Percentiles rank a stretch among this genome's conserved stretches.
Conservation (phyloP, 2,888 invertebrate genomes). For the Aporophyla nigra region DNA sequence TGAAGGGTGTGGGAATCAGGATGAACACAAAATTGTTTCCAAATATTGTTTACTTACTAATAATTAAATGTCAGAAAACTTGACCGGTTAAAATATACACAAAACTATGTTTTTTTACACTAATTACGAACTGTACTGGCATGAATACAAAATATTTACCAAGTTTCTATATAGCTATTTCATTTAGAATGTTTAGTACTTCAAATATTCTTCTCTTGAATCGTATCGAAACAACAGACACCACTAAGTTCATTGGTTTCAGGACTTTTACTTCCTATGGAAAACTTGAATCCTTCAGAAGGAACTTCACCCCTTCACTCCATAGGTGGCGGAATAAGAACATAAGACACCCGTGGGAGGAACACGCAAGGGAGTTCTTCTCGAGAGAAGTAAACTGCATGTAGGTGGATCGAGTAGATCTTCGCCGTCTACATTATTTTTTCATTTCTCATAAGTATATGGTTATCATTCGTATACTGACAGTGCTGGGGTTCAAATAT, state of each 20-base stretch:
- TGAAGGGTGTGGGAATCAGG: not conserved
- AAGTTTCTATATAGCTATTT: not conserved
- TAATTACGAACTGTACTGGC: not conserved
- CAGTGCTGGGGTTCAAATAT: slow-evolving; percentile 4
- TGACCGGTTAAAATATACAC: slow-evolving; percentile 20
- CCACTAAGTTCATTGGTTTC: slow-evolving; percentile 74
- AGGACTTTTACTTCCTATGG: slow-evolving; percentile 76
- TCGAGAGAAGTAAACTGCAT: not conserved
- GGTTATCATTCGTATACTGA: not conserved
- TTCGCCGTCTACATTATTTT: not conserved
- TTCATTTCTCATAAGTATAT: not conserved
- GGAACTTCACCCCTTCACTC: slow-evolving; percentile 25
- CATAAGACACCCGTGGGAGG: too few species aligned
- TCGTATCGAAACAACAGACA: slow-evolving; percentile 74
- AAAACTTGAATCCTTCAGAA: slow-evolving; percentile 70
- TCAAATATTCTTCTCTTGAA: slow-evolving; percentile 45
- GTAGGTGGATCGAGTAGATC: not conserved
- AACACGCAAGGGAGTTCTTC: not conserved
- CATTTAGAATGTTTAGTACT: not conserved
- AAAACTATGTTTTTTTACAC: slow-evolving; percentile 5
- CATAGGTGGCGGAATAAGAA: not conserved
- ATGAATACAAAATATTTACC: slow-evolving; percentile 6
- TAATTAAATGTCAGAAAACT: slow-evolving; percentile 8
- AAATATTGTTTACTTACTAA: slow-evolving; percentile 40
- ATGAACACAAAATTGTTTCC: slow-evolving; percentile 23